Evolutionary conservation across 2,113 vertebrate genomes (phyloP).

Genomic region (Neolamprologus cancellatus): DNA sequence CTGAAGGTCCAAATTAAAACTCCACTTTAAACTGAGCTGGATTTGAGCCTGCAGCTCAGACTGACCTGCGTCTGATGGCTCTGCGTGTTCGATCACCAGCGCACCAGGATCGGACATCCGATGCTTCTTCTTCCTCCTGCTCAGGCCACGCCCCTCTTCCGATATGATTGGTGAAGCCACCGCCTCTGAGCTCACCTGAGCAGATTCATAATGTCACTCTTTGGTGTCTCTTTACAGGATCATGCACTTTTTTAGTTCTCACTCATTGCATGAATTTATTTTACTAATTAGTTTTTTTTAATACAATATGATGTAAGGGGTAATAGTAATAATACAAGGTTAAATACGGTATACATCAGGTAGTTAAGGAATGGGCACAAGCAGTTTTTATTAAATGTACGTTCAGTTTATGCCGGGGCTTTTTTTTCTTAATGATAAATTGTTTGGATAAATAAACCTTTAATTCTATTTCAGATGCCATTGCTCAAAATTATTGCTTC

Average conservation of each 20-base stretch:
- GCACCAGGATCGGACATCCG: constrained; percentile 65
- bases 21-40: background rate
- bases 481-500: background rate
- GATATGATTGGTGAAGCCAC: constrained; percentile 46
- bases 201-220: background rate
- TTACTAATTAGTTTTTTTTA: accelerated
- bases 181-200: constrained; percentile 64
- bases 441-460: background rate
- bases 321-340: background rate
- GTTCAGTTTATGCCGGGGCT: background rate
- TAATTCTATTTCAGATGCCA: background rate
- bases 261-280: background rate
- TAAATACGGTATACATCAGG: background rate
- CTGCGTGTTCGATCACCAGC: constrained; percentile 69
- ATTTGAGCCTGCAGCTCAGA: background rate
- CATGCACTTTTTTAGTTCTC: accelerated
- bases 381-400: accelerated
- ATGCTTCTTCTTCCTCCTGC: constrained; percentile 49
- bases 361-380: background rate
- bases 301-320: background rate
- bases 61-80: constrained; percentile 65
- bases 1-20: background rate
- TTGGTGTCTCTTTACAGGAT: background rate
- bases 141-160: constrained; percentile 34
- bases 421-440: background rate